These are phyloP conservation scores for Andrena bicolor DNA, from an alignment of 2,888 invertebrate species.

Conservation along the genomic window DNA sequence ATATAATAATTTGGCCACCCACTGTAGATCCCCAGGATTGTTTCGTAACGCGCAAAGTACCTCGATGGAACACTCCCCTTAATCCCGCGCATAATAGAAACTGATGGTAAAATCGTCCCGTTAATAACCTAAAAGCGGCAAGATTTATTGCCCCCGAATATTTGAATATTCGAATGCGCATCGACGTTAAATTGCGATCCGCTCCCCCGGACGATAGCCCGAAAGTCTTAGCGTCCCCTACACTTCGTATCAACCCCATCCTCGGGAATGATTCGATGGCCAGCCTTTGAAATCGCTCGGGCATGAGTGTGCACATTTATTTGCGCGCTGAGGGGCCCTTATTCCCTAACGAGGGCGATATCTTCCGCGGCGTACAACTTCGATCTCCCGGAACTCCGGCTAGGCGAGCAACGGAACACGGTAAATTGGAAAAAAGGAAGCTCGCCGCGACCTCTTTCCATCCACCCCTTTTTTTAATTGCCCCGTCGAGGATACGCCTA, in stretches of 20 bases:
- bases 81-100: not conserved
- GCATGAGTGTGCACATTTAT: constrained; percentile 63
- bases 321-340: constrained; percentile 46
- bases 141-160: constrained; percentile 42
- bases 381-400: constrained; percentile 25
- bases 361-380: constrained; percentile 33
- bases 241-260: constrained; percentile 33
- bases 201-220: constrained; percentile 19
- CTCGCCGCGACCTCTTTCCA: not conserved
- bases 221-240: constrained; percentile 34
- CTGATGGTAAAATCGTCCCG: not conserved
- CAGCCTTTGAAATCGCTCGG: constrained; percentile 53
- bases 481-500: not conserved
- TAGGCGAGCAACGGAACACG: not conserved
- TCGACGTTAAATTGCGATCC: constrained; percentile 34
- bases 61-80: too few relatives aligned
- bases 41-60: too few relatives aligned
- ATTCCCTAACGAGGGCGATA: constrained; percentile 50
- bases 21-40: too few relatives aligned
- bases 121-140: constrained; percentile 30
- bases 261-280: constrained; percentile 46
- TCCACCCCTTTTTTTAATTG: constrained; percentile 11
- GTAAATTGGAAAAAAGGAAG: constrained; percentile 7
- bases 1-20: too few relatives aligned
- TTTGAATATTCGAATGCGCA: constrained; percentile 29